Evolutionary conservation across 2,113 vertebrate genomes (phyloP).

Genomic region (Gallinago paraguaiae): DNA sequence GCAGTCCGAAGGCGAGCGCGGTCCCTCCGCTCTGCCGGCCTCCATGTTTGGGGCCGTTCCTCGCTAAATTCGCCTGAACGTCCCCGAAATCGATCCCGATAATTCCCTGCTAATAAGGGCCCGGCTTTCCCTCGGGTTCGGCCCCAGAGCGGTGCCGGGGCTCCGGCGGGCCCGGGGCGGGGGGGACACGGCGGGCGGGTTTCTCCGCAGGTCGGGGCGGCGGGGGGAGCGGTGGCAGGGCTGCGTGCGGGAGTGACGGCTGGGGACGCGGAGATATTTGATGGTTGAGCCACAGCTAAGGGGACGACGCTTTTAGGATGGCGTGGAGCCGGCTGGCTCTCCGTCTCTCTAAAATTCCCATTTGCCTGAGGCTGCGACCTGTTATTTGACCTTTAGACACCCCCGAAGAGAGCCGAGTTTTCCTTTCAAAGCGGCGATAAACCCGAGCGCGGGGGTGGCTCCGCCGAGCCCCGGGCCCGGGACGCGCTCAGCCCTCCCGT

Average conservation of each 20-base stretch:
- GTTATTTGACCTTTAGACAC: conserved; percentile 26
- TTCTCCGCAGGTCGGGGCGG: neutral
- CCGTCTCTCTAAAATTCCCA: conserved; percentile 1
- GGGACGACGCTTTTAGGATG: neutral
- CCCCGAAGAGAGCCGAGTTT: neutral
- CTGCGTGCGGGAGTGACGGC: neutral
- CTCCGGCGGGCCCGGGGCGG: neutral
- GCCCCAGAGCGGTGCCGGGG: neutral
- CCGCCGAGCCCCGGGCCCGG: neutral
- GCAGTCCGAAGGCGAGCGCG: neutral
- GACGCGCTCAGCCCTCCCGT: neutral
- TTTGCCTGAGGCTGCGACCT: conserved; percentile 5
- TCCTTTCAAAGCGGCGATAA: neutral
- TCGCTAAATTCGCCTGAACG: neutral
- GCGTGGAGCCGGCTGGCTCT: neutral
- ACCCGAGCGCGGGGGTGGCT: neutral
- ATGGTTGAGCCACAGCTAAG: neutral
- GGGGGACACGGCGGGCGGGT: neutral
- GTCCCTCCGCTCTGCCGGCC: neutral
- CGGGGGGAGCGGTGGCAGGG: neutral
- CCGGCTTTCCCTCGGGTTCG: neutral
- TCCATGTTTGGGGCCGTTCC: neutral
- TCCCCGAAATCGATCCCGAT: neutral
- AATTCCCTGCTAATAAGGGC: neutral
- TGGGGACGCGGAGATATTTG: neutral